phyloP scores from a whole-genome alignment of 2,113 vertebrate genomes.

The Phalacrocorax brasilianus region DNA sequence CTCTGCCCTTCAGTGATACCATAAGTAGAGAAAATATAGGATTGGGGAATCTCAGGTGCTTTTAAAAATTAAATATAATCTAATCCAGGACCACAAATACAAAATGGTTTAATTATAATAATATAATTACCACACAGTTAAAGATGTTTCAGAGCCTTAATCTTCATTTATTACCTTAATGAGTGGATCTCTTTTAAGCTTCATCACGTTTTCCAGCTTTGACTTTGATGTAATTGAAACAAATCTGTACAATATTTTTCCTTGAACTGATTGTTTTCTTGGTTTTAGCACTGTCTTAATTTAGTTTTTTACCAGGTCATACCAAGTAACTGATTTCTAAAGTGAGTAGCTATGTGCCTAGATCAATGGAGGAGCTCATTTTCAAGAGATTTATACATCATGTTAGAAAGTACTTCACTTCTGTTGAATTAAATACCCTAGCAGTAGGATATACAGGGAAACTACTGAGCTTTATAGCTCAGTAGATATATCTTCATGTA shows the following conservation, averaged over 20 bases:
- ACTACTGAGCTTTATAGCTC: background rate
- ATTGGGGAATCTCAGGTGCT: background rate
- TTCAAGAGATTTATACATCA: background rate
- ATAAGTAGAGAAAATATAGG: background rate
- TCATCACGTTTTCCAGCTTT: background rate
- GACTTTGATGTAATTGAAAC: constrained; percentile 2
- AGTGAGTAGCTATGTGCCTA: background rate
- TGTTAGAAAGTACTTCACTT: background rate
- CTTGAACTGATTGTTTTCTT: constrained; percentile 10
- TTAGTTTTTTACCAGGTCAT: background rate
- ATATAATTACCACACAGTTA: background rate
- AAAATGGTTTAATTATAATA: background rate
- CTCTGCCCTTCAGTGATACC: background rate
- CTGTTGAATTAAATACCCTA: background rate
- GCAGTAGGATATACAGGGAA: background rate
- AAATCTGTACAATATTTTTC: constrained; percentile 6
- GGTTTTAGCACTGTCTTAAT: background rate
- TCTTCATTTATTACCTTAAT: background rate
- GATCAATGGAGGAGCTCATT: background rate
- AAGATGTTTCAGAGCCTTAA: background rate
- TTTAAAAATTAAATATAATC: constrained; percentile 25
- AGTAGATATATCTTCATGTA: background rate
- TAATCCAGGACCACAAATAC: background rate
- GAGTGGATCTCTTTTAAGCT: background rate
- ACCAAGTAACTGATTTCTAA: background rate